Evolutionary conservation across 2,888 invertebrate genomes (phyloP), one percentile per base, ranked within the genome.

Genomic region (Amiota mariae): DNA sequence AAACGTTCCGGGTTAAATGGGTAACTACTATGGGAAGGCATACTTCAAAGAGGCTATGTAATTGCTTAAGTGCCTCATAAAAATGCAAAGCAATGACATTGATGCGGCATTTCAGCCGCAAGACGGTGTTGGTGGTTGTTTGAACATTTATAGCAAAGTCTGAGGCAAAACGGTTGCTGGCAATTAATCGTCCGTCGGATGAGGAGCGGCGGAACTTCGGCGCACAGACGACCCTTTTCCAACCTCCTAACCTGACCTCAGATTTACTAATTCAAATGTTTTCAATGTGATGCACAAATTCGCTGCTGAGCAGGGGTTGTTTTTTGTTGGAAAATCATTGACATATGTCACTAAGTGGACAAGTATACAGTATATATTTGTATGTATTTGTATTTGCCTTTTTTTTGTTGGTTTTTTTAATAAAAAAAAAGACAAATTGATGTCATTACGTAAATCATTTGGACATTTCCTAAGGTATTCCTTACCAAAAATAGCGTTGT

Each of bases 41-140:
- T 15, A 75, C 72, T 72, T 78, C 72, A 81, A 81, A 77, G 72
- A 46, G 61, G n/a, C 49, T 73, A 56, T 73, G 47, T 80, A 81
- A 78, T 80, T 78, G 75, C 72, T 80, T 78, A 80, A 80, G 79
- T 76, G 75, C 70, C 49, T 59, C 51, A 49, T 71, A 51, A 51
- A 71, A 71, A 71, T 70, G 61, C 63, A 61, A 61, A 61, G 24
- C 51, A 9, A 8, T 61, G 63, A 15, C 63, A 54, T 20, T 54
- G 70, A 24, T 57, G 54, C 56, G 73, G 61, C 20, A 70, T 72
- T 73, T 70, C 68, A 46, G 71, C 72, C 61, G 12, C 36, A 13
- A 36, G 63, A 56, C 70, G 61, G 61, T 63, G 63, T 67, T 59
- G 61, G 56, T 68, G 75, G 66, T 71, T 70, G 63, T 61, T 51